Conservation (phyloP, 2,888 invertebrate genomes). For the Tigriopus californicus region DNA sequence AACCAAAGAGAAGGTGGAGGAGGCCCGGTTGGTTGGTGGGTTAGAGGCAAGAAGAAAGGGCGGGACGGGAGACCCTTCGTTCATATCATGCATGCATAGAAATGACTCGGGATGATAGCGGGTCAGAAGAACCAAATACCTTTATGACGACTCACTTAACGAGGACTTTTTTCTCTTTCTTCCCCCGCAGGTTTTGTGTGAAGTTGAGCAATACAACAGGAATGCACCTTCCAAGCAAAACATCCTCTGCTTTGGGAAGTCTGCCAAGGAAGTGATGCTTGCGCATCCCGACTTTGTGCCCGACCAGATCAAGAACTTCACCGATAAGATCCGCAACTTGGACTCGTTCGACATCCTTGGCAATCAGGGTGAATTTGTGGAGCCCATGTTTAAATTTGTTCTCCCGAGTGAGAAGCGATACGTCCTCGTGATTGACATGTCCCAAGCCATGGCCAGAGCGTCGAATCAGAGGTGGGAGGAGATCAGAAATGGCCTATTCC, state of each 20-base stretch:
- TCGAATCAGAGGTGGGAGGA: background rate
- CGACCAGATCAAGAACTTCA: background rate
- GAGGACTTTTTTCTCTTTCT: no score
- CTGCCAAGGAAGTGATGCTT: background rate
- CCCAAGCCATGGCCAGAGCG: background rate
- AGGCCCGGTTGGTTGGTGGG: no score
- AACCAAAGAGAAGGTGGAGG: no score
- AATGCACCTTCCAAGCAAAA: slow-evolving; percentile 9
- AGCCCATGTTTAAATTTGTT: background rate
- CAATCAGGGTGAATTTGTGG: background rate
- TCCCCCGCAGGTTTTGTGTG: no score
- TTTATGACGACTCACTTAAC: no score
- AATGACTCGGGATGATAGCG: no score
- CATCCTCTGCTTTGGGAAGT: slow-evolving; percentile 1
- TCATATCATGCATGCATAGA: no score
- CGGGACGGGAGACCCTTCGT: no score
- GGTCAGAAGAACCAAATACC: no score
- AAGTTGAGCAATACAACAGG: background rate
- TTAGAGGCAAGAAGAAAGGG: no score
- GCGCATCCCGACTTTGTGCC: background rate
- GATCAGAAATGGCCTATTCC: background rate
- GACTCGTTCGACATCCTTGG: background rate
- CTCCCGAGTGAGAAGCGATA: background rate
- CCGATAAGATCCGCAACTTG: background rate
- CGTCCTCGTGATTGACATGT: background rate